These are phyloP conservation scores for Heliocidaris tuberculata DNA, from an alignment of 35 echinoderm and acorn worm genomes.

Conservation along the genomic window DNA sequence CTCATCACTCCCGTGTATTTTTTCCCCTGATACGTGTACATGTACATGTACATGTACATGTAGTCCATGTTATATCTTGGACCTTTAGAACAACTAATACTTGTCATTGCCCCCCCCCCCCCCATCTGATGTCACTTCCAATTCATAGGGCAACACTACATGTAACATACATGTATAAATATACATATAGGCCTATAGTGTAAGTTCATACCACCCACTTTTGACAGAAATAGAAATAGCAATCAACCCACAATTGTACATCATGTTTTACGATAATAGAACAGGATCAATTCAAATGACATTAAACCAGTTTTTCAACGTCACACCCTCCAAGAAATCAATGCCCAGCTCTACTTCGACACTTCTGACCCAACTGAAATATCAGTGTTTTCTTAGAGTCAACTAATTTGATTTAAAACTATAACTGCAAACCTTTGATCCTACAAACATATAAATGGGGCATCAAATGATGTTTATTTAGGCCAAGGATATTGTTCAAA, in stretches of 20 bases:
- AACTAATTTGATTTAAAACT: neutral
- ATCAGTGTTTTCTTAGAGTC: neutral
- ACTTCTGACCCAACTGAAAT: neutral
- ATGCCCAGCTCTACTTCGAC: neutral
- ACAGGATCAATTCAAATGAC: neutral
- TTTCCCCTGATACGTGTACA: too few species aligned
- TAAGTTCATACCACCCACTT: too few species aligned
- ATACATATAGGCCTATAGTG: too few species aligned
- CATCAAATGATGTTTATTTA: neutral
- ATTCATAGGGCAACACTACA: too few species aligned
- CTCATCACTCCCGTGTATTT: too few species aligned
- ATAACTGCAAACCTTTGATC: neutral
- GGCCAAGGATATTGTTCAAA: neutral
- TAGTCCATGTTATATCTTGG: too few species aligned
- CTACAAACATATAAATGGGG: neutral
- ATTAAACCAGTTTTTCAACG: constrained; percentile 40
- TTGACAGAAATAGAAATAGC: neutral
- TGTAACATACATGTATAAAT: too few species aligned
- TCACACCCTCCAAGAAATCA: neutral
- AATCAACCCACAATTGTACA: neutral
- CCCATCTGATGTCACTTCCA: too few species aligned
- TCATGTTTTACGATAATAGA: neutral
- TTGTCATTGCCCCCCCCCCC: too few species aligned
- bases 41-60: too few species aligned
- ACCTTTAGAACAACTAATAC: too few species aligned